Evolutionary conservation across 2,888 invertebrate genomes (phyloP).

Genomic region (Morpho achilles): DNA sequence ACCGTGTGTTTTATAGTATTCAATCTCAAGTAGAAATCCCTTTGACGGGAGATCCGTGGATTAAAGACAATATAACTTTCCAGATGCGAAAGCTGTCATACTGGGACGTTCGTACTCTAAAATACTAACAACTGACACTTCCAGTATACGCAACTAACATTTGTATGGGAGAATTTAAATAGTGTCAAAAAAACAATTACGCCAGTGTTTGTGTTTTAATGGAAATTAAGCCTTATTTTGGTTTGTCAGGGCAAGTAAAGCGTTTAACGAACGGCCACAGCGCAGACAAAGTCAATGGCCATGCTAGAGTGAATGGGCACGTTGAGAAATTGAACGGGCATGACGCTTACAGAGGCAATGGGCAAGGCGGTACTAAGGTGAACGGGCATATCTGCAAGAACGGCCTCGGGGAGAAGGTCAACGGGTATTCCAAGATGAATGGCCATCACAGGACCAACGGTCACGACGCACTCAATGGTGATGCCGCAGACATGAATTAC

Average conservation of each 20-base stretch:
- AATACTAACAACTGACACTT: constrained; percentile 50
- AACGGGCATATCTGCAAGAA: constrained; percentile 29
- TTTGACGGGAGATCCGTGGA: constrained; percentile 27
- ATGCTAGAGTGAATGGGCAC: constrained; percentile 27
- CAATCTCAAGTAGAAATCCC: constrained; percentile 28
- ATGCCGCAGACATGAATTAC: constrained; percentile 36
- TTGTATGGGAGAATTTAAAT: constrained; percentile 33
- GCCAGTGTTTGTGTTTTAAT: constrained; percentile 44
- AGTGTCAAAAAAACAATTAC: constrained; percentile 56
- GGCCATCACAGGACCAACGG: constrained; percentile 31
- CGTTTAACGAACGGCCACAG: constrained; percentile 38
- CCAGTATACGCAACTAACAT: constrained; percentile 49
- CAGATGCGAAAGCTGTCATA: constrained; percentile 59
- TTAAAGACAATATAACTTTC: constrained; percentile 50
- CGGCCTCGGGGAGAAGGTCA: constrained; percentile 21
- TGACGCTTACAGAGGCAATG: constrained; percentile 28
- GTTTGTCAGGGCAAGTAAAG: constrained; percentile 64
- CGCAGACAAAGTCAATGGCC: constrained; percentile 37
- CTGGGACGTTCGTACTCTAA: constrained; percentile 52
- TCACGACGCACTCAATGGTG: constrained; percentile 35
- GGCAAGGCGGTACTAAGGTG: constrained; percentile 24
- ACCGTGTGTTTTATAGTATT: constrained; percentile 31
- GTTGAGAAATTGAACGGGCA: constrained; percentile 31
- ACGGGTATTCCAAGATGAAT: constrained; percentile 37
- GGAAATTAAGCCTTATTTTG: constrained; percentile 49